Base-by-base conservation (phyloP, 2,797 vertebrate genomes). In the Pipistrellus pygmaeus region DNA sequence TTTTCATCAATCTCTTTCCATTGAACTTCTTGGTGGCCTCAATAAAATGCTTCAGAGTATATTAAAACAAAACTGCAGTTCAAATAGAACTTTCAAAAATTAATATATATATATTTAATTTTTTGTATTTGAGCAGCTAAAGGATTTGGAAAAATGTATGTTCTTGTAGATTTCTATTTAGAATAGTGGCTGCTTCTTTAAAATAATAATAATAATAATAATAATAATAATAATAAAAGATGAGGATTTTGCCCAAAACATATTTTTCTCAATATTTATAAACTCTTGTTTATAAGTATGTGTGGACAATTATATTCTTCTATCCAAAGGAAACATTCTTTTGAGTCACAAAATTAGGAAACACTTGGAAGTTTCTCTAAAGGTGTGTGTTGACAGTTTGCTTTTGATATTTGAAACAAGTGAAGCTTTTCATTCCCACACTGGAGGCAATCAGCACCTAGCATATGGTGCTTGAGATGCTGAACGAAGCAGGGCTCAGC, bases 401-500 rank as follows among this genome's bases (percentile, higher is more conserved):
- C 60, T 93, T 85, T 81, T 73, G 46, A 35, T 87, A 73, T 78
- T 89, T 92, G 87, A 51, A 72, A 81, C 64, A 92, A 57, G 48
- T 85, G 94, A 32, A 78, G 83, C 23, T 57, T 89, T 95, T 88
- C 68, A 11, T 94, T 32, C 75, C 86, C 4, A 6, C 77, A 55
- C 78, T 96, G 71, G 27, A 68, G 94, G 93, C 93, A 94, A 96
- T 88, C 64, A 93, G 35, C 95, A 96, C 83, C 51, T 93, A 97
- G 73, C 92, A 97, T 97, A 97, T 94, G 86, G 78, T 96, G 66
- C 53, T 53, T 30, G 71, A 53, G 57, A 96, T 83, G 92, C 44
- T 97, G 96, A 97, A 82, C n/a, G 60, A 91, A 90, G 44, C 60
- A 60, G 46, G 20, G 13, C 94, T 96, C 89, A 96, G 88, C 96